These are phyloP conservation scores for Echeneis naucrates DNA, from an alignment of 2,797 vertebrate genomes.

Conservation along the genomic window DNA sequence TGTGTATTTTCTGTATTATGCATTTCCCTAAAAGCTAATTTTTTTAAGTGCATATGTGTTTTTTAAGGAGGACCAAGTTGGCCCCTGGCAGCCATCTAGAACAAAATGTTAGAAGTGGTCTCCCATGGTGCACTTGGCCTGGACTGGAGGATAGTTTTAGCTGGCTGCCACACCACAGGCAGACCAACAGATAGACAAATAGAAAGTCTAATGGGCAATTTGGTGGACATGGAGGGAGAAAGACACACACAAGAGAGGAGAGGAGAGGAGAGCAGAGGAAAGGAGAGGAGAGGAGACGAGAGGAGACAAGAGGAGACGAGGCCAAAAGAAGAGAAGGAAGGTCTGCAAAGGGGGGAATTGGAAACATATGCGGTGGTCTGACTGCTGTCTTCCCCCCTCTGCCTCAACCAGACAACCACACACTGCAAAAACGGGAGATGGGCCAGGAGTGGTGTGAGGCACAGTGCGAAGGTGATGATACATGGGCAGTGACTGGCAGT, in stretches of 20 bases:
- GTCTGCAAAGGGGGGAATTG: slow-evolving; percentile 73
- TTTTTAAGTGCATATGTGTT: background rate
- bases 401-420: slow-evolving; percentile 72
- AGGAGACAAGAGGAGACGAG: slow-evolving; percentile 36
- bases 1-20: slow-evolving; percentile 24
- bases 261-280: slow-evolving; percentile 9
- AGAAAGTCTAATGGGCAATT: slow-evolving; percentile 71
- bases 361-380: slow-evolving; percentile 80
- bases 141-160: slow-evolving; percentile 57
- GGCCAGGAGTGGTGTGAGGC: slow-evolving; percentile 74
- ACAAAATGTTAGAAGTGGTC: slow-evolving; percentile 66
- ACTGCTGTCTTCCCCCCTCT: slow-evolving; percentile 69
- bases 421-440: slow-evolving; percentile 75
- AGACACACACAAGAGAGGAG: slow-evolving; percentile 22
- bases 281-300: slow-evolving; percentile 6
- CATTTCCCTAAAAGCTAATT: slow-evolving; percentile 19
- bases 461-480: slow-evolving; percentile 73
- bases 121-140: slow-evolving; percentile 62
- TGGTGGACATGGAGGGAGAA: slow-evolving; percentile 59
- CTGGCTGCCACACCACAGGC: slow-evolving; percentile 62
- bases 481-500: slow-evolving; percentile 56
- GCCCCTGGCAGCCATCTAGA: slow-evolving; percentile 36
- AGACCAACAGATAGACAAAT: slow-evolving; percentile 65
- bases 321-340: slow-evolving; percentile 58
- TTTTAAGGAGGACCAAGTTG: slow-evolving; percentile 22